Base-by-base conservation (phyloP, 2,797 vertebrate species). In the Sebastes dallii region DNA sequence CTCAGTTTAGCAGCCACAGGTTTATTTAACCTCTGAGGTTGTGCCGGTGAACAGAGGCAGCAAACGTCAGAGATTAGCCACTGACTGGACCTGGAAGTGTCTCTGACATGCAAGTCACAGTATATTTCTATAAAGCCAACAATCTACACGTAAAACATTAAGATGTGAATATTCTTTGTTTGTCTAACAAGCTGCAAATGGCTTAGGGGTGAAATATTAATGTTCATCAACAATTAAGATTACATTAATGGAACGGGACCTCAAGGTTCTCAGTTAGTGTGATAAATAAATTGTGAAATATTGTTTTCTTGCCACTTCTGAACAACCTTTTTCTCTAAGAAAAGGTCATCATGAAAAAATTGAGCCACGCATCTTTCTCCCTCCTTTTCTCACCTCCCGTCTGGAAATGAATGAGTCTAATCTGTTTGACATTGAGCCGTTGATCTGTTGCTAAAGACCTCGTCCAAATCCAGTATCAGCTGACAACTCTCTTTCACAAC, bases 31-130 rank as follows among this genome's bases (percentile, higher is more conserved):
- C 84, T 16, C 62, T 8, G 39, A 65, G 71, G 72, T 13, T 77
- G 78, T 77, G 79, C 64, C 79, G 58, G 80, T 52, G 66, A 85
- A 74, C 55, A 20, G 46, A 78, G 70, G 11, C 74, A 36, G 67
- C 30, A 4, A 52, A 89, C 30, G 62, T 88, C 83, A 87, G 62
- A 78, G 91, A 89, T 94, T 83, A 92, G 67, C 50, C 82, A 62
- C 30, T 68, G 80, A 83, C 81, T 80, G 61, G 55, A 72, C 86
- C 94, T 94, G 91, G 95, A 95, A 84, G 93, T 95, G 50, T 59
- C 46, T 84, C 68, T 22, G 54, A 12, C 68, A 75, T 64, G 82
- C 67, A 75, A 78, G 42, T 5, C 52, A 36, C 5, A 16, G 27
- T 56, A 34, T 32, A 9, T 42, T 62, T 62, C 22, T 42, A 22